Evolutionary conservation across 2,888 invertebrate genomes (phyloP).

Genomic region (Diogma glabrata): DNA sequence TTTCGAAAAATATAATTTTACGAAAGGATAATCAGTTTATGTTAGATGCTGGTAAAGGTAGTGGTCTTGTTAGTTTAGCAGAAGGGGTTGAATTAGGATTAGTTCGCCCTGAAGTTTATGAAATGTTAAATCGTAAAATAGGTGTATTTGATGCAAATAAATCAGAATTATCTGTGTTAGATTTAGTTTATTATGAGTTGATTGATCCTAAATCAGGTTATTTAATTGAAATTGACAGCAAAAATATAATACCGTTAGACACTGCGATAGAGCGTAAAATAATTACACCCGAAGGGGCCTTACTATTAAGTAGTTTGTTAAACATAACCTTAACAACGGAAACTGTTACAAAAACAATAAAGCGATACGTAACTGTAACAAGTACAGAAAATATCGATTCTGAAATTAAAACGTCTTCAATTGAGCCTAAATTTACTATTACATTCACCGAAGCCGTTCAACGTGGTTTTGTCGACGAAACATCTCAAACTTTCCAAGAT

Average conservation of each 20-base stretch:
- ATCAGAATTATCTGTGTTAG: conserved; percentile 66
- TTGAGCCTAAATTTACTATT: conserved; percentile 46
- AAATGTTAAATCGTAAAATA: conserved; percentile 72
- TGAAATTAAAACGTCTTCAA: conserved; percentile 29
- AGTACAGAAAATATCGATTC: conserved; percentile 36
- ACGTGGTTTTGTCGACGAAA: conserved; percentile 68
- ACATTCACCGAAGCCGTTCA: conserved; percentile 68
- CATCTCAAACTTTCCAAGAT: conserved; percentile 62
- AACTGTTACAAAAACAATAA: conserved; percentile 74
- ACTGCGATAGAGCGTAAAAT: conserved; percentile 76
- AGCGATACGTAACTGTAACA: conserved; percentile 67
- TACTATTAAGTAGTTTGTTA: conserved; percentile 69
- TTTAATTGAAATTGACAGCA: conserved; percentile 61
- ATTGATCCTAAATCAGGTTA: conserved; percentile 83
- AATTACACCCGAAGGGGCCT: conserved; percentile 79
- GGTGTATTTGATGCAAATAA: conserved; percentile 54
- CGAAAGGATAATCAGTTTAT: conserved; percentile 58
- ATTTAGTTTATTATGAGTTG: conserved; percentile 75
- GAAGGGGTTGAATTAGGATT: conserved; percentile 69
- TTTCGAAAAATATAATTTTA: conserved; percentile 64
- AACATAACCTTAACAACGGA: conserved; percentile 82
- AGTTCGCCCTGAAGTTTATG: conserved; percentile 73
- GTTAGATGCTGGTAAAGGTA: conserved; percentile 63
- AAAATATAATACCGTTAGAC: conserved; percentile 65
- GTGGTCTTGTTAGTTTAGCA: conserved; percentile 61